These are phyloP conservation scores for Enteromius treurensis DNA, from an alignment of 2,797 vertebrate species.

Conservation along the genomic window DNA sequence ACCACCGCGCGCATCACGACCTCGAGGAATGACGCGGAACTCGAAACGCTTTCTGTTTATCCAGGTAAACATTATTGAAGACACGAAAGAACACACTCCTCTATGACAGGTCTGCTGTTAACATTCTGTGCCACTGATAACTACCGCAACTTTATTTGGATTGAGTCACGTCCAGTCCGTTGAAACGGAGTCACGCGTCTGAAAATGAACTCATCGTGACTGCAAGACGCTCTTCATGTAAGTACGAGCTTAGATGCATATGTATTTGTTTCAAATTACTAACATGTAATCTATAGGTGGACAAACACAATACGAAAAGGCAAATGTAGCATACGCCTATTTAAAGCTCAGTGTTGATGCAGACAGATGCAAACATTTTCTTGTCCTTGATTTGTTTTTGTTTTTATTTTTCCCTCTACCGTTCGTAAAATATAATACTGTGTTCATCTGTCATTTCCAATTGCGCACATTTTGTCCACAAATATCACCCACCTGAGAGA, in stretches of 20 bases:
- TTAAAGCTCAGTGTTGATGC: not conserved
- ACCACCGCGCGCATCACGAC: slow-evolving; percentile 18
- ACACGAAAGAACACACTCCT: not conserved
- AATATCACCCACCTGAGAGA: not conserved
- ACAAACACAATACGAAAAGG: not conserved
- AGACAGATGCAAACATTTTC: not conserved
- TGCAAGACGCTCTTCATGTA: slow-evolving; percentile 23
- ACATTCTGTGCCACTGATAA: slow-evolving; percentile 10
- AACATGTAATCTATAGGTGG: not conserved
- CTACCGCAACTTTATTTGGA: slow-evolving; percentile 34
- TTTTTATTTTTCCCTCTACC: not conserved
- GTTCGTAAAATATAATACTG: not conserved
- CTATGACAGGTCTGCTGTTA: not conserved
- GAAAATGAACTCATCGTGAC: slow-evolving; percentile 31
- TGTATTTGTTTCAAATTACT: not conserved
- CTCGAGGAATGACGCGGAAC: slow-evolving; percentile 18
- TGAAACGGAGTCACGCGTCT: slow-evolving; percentile 13
- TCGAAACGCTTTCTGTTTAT: slow-evolving; percentile 25
- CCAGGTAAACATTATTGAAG: slow-evolving; percentile 36
- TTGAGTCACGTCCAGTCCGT: slow-evolving; percentile 24
- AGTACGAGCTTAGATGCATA: not conserved
- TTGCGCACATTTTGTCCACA: slow-evolving; percentile 3
- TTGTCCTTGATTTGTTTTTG: slow-evolving; percentile 12
- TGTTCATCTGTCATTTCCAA: not conserved
- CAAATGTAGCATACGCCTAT: not conserved